phyloP scores from a whole-genome alignment of 2,888 invertebrate species.

The Volucella inanis region DNA sequence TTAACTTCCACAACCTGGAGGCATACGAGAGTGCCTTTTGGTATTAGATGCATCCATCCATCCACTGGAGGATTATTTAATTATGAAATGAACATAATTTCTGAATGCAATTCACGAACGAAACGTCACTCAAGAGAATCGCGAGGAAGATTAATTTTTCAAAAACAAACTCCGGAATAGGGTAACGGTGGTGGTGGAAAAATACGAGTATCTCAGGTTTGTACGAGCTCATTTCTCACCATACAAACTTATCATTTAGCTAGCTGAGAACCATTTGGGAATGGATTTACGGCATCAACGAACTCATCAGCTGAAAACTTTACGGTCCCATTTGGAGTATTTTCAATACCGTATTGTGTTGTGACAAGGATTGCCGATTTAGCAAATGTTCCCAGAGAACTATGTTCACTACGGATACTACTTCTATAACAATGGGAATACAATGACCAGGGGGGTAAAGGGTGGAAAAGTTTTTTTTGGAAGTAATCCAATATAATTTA shows the following conservation, averaged over 20 bases:
- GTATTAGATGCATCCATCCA: not conserved
- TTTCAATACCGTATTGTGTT: constrained; percentile 23
- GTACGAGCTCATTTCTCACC: not conserved
- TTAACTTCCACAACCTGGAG: no score
- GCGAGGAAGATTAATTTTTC: constrained; percentile 5
- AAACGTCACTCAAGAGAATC: not conserved
- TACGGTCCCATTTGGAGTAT: constrained; percentile 10
- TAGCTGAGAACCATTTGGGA: constrained; percentile 4
- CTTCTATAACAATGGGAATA: no score
- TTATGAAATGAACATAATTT: not conserved
- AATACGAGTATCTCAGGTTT: not conserved
- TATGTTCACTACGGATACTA: no score
- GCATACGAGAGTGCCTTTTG: no score
- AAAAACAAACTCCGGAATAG: not conserved
- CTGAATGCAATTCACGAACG: not conserved
- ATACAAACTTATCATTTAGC: not conserved
- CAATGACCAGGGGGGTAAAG: not conserved
- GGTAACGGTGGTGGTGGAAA: not conserved
- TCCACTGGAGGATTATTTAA: not conserved
- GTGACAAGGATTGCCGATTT: constrained; percentile 39
- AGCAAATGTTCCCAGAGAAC: constrained; percentile 9
- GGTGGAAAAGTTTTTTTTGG: constrained; percentile 19
- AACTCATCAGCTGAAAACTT: constrained; percentile 36
- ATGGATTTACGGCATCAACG: not conserved
- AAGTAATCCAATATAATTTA: constrained; percentile 62